Percentiles rank a stretch among this genome's conserved stretches.
phyloP scores from a whole-genome alignment of 92 coral and sea anemone species.

The Bergia puertoricense region DNA sequence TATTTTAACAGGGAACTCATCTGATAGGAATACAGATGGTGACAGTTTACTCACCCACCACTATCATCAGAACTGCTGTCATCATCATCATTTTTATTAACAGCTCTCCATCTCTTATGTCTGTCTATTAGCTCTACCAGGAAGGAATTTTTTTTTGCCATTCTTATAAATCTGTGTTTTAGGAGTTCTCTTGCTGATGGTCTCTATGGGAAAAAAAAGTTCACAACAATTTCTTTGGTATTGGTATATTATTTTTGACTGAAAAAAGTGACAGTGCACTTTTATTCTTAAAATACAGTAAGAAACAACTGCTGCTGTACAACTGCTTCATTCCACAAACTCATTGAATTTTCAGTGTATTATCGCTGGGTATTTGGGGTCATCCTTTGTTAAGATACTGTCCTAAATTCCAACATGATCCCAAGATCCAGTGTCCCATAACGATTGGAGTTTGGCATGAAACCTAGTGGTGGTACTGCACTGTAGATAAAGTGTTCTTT shows the following conservation, averaged over 20 bases:
- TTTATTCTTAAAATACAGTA: too few species aligned
- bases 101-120: constrained; percentile 88
- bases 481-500: too few species aligned
- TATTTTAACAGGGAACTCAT: not conserved
- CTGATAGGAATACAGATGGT: not conserved
- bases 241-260: not conserved
- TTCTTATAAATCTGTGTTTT: constrained; percentile 90
- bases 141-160: constrained; percentile 89
- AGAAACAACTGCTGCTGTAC: not conserved
- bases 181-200: constrained; percentile 94
- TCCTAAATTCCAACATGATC: too few species aligned
- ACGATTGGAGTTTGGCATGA: too few species aligned
- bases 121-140: constrained; percentile 95
- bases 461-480: too few species aligned
- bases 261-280: not conserved
- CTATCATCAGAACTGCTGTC: constrained; percentile 94
- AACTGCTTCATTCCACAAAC: not conserved
- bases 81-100: constrained; percentile 86
- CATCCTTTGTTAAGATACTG: too few species aligned
- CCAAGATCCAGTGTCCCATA: too few species aligned
- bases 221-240: not conserved
- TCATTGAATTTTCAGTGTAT: too few species aligned
- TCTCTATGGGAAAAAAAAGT: constrained; percentile 61
- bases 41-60: constrained; percentile 69
- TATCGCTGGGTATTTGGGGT: too few species aligned